Evolutionary conservation across 2,888 invertebrate species (phyloP), one percentile per base, ranked within the genome.

Genomic region (Drosophila kanekoi): DNA sequence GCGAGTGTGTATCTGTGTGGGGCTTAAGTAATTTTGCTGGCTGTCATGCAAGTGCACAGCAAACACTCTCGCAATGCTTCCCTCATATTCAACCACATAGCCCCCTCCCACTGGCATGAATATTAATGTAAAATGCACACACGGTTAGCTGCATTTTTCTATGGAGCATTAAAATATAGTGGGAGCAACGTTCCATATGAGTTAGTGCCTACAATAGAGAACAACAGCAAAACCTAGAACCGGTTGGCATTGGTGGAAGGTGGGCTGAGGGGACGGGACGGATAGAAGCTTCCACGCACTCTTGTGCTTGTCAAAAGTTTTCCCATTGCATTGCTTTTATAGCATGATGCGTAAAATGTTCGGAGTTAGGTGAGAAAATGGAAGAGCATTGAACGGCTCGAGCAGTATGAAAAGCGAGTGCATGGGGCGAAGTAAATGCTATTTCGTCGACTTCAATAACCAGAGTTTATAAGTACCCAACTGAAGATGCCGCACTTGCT

Each of bases 41-140:
- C 76, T 83, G 83, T 68, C 81, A 63, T 72, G 87, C 83, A 86
- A 83, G 88, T 88, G 89, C 81, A 86, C 44, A 70, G 83, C 84
- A 88, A 77, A 86, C 89, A 88, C 65, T 67, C 61, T 62, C 56
- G 32, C 51, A 20, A 23, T 49, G 40, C 59, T n/a, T 8, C 37
- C 18, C 13, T 16, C 41, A 4, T 13, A 28, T 8, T 8, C 28
- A 28, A 28, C 28, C 13, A 9, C 38, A 16, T 10, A 9, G 10
- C 38, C 23, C 48, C 16, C 8, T 38, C 13, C 9, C 43, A 41
- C 53, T 54, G 44, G 61, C 78, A 83, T 84, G 83, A 80, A 84
- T 84, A 84, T 84, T 84, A 84, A 84, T 84, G 89, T 63, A 76
- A 87, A 88, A 78, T 83, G 87, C 87, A 88, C 87, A 83, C 88